Percentiles rank a stretch among this genome's conserved stretches.
Evolutionary conservation across 1,140 invertebrate genomes (phyloP).

Genomic region (Metopolophium dirhodum): DNA sequence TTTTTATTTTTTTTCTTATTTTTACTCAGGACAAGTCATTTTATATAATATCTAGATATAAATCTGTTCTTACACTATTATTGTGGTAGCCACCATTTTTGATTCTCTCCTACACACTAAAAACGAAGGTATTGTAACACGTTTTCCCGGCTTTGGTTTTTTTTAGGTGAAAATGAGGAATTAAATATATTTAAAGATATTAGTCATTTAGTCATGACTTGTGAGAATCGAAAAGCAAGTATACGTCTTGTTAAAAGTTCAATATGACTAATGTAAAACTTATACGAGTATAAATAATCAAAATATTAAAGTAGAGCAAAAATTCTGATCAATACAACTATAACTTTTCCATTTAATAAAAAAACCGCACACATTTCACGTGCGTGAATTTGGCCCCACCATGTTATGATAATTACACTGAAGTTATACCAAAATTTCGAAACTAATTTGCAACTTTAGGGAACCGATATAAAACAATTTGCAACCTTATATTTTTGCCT

Average conservation of each 20-base stretch:
- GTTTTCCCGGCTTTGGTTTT: not conserved
- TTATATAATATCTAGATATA: too few relatives aligned
- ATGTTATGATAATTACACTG: too few relatives aligned
- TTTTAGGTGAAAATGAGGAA: not conserved
- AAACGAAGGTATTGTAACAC: not conserved
- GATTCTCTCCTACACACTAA: not conserved
- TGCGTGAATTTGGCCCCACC: conserved; percentile 5
- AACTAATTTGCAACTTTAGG: too few relatives aligned
- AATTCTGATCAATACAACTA: not conserved
- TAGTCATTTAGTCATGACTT: not conserved
- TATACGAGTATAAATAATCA: not conserved
- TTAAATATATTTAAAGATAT: not conserved
- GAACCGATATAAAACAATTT: too few relatives aligned
- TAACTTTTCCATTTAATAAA: too few relatives aligned
- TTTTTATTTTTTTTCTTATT: too few relatives aligned
- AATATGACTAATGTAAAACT: not conserved
- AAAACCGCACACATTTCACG: too few relatives aligned
- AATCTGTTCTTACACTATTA: too few relatives aligned
- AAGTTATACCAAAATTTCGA: too few relatives aligned
- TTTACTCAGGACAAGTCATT: too few relatives aligned
- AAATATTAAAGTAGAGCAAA: not conserved
- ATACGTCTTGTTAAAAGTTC: not conserved
- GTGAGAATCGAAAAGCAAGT: not conserved
- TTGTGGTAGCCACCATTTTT: not conserved
- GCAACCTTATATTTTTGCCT: too few relatives aligned